Base-by-base conservation (phyloP, 2,888 invertebrate species). In the Shargacucullia verbasci region DNA sequence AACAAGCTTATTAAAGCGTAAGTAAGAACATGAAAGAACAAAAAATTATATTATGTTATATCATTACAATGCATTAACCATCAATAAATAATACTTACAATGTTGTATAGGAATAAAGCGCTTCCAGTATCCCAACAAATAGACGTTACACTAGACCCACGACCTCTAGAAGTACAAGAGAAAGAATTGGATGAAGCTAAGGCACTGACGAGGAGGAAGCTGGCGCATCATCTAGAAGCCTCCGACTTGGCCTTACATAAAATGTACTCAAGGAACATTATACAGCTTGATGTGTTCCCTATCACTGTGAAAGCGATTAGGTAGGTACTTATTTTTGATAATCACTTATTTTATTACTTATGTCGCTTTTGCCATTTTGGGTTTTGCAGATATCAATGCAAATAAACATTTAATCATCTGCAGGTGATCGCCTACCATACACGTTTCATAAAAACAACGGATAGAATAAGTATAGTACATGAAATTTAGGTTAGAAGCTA, bases 211-310 rank as follows among this genome's bases (percentile, higher is more conserved):
- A 91, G 94, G 20, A 91, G 95, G 37, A 96, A 96, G 82, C 82
- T 96, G 31, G 96, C 96, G 0, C 97, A 95, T 79, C 95, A 96
- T 63, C 92, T 97, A 2, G 96, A 97, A 73, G 97, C 96, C 63
- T 96, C 96, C 0, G 95, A 95, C 68, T 81, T 97, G 3, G 95
- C 92, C 1, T 87, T 95, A 12, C 79, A 94, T 20, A 97, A 97
- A 80, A 91, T 97, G 78, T 91, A 95, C 79, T 90, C 95, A 6
- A 95, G 96, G 73, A 97, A 97, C 71, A 95, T 97, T 13, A 92
- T 95, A 58, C 95, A 95, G 8, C 85, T 97, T 33, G 96, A 96
- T 55, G 94, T 95, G 20, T 95, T 95, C 75, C 96, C 96, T 0
- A 95, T 96, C 46, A 90, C 90, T 12, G 88, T 97, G 0, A 87